Conservation (phyloP, 2,113 vertebrate species). For the Sialia sialis region DNA sequence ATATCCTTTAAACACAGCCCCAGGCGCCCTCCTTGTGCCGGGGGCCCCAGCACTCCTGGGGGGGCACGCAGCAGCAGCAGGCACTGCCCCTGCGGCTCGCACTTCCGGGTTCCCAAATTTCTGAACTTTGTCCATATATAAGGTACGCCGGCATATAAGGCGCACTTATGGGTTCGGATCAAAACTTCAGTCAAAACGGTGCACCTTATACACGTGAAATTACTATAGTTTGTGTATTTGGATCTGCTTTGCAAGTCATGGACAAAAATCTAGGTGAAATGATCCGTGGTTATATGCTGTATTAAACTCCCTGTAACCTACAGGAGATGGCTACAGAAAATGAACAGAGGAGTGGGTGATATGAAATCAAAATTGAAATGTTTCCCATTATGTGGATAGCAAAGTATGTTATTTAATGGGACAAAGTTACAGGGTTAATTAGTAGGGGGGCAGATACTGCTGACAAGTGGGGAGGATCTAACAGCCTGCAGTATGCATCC, state of each 20-base stretch:
- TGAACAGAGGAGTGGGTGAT: fast-evolving
- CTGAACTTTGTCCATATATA: too few relatives aligned
- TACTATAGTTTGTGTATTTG: background rate
- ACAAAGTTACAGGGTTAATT: background rate
- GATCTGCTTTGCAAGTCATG: background rate
- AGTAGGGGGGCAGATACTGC: background rate
- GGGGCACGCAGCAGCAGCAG: too few relatives aligned
- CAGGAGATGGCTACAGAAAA: background rate
- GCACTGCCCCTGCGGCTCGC: too few relatives aligned
- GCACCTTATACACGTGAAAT: too few relatives aligned
- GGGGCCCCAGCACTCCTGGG: too few relatives aligned
- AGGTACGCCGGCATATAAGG: too few relatives aligned
- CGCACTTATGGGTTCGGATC: too few relatives aligned
- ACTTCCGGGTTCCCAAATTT: too few relatives aligned
- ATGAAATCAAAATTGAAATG: background rate
- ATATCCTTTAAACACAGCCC: too few relatives aligned
- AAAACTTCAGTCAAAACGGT: too few relatives aligned
- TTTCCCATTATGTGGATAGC: background rate
- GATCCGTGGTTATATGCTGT: background rate
- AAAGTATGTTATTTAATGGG: background rate
- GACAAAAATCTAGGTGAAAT: background rate
- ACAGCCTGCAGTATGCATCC: background rate
- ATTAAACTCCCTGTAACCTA: background rate
- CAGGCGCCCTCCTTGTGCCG: too few relatives aligned
- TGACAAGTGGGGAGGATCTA: background rate